Evolutionary conservation across 2,888 invertebrate genomes (phyloP).

Genomic region (Dione juno): DNA sequence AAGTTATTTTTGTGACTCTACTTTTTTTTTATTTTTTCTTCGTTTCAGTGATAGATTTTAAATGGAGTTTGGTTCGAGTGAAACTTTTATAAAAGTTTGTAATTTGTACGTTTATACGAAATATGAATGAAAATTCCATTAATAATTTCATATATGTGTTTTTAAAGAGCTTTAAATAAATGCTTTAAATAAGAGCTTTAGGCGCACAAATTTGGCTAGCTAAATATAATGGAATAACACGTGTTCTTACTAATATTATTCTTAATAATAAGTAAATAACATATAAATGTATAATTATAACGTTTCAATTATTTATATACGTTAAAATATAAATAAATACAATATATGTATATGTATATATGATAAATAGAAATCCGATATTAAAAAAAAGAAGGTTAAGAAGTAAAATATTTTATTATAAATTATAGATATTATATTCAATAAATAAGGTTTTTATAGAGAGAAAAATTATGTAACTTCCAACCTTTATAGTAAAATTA

Average conservation of each 20-base stretch:
- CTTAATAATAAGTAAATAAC: background rate
- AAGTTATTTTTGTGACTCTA: conserved; percentile 24
- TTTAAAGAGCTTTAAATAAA: background rate
- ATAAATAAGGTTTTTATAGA: background rate
- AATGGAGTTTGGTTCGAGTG: background rate
- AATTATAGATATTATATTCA: background rate
- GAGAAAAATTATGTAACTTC: background rate
- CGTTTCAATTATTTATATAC: no score
- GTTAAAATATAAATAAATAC: no score
- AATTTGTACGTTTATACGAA: background rate
- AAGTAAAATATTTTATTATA: background rate
- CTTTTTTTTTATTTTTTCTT: background rate
- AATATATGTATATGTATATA: no score
- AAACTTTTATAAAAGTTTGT: background rate
- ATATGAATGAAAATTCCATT: background rate
- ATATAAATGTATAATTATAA: no score
- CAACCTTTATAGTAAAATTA: background rate
- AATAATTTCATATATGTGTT: background rate
- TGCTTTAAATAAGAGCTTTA: background rate
- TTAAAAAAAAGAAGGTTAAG: background rate
- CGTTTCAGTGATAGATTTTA: background rate
- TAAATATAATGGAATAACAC: background rate
- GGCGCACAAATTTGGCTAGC: background rate
- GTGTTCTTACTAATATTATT: background rate
- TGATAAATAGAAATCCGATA: no score